phyloP scores from a whole-genome alignment of 2,113 vertebrate genomes.

The Buteo buteo region DNA sequence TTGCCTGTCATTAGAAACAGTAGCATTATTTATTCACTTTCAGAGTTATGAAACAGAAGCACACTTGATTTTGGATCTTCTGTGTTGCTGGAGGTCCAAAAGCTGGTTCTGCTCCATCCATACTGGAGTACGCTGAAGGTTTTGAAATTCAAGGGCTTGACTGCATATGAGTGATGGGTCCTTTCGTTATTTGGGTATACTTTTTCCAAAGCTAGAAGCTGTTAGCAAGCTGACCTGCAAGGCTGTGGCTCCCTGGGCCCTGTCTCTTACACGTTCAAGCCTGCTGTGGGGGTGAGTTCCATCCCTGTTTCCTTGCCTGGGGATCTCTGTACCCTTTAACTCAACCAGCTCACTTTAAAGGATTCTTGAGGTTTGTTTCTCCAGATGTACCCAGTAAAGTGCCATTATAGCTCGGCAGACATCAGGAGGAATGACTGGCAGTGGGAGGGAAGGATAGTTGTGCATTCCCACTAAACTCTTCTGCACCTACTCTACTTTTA shows the following conservation, averaged over 20 bases:
- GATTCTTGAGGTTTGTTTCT: not conserved
- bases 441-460: not conserved
- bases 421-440: not conserved
- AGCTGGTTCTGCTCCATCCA: not conserved
- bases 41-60: not conserved
- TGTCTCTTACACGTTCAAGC: not conserved
- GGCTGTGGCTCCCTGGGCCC: not conserved
- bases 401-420: fast-evolving
- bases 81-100: not conserved
- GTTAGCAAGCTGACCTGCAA: not conserved
- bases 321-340: not conserved
- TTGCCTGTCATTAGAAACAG: not conserved
- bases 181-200: not conserved
- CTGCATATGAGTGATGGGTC: not conserved
- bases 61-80: not conserved
- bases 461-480: not conserved
- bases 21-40: not conserved
- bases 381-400: not conserved
- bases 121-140: not conserved
- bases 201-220: not conserved
- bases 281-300: not conserved
- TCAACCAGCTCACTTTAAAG: not conserved
- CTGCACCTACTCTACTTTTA: not conserved
- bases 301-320: not conserved
- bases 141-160: not conserved